Evolutionary conservation across 2,113 vertebrate genomes (phyloP).

Genomic region (Equus quagga): DNA sequence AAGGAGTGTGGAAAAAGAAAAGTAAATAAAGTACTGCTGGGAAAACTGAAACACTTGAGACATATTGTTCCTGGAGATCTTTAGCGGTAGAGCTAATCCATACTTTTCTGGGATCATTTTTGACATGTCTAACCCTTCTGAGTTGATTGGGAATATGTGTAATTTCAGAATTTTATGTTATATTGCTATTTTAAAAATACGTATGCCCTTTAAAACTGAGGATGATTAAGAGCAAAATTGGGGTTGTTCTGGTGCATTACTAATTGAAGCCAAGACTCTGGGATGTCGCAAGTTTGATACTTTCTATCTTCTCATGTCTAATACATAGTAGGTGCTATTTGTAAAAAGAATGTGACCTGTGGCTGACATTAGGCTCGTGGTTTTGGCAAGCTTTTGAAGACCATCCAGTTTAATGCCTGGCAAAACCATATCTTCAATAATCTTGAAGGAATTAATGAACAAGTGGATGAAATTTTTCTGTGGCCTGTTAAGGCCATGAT

Average conservation of each 20-base stretch:
- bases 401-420: background rate
- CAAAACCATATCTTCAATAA: background rate
- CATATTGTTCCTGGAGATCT: background rate
- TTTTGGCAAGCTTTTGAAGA: background rate
- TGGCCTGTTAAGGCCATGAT: background rate
- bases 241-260: too few relatives aligned
- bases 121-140: background rate
- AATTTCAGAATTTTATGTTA: background rate
- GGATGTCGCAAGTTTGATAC: background rate
- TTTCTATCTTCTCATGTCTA: background rate
- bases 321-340: background rate
- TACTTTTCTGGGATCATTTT: background rate
- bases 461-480: background rate
- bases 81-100: background rate
- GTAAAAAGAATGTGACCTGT: background rate
- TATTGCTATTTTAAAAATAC: background rate
- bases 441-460: background rate
- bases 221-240: background rate
- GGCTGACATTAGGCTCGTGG: background rate
- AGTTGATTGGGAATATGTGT: background rate
- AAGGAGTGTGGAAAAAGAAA: background rate
- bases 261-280: background rate
- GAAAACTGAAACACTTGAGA: background rate
- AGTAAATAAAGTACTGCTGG: background rate
- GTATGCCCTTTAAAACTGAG: background rate